Evolutionary conservation across 2,888 invertebrate species (phyloP), one percentile per base, ranked within the genome.

Genomic region (Pseudococcus viburni): DNA sequence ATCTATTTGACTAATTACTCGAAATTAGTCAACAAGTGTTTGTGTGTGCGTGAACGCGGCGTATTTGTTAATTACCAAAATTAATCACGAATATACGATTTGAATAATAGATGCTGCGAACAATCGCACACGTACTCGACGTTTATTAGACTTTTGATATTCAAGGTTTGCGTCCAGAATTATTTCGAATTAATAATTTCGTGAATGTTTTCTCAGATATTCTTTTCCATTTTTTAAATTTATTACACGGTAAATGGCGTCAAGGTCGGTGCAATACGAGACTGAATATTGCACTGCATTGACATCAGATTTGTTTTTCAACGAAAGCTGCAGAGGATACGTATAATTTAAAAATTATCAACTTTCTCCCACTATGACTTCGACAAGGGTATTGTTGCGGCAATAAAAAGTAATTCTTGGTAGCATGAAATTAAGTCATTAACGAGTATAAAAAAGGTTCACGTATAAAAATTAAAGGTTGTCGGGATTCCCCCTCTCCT

Each of bases 1-100:
- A 83, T 83, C 22, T 83, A 19, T 46, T 83, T 46, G 80, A 83
- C 80, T 83, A 83, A 83, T 83, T 46, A 83, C 80, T 83, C 80
- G 80, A 83, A 46, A 73, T 33, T 17, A 73, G 73, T 73, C 33
- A 73, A 33, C 39, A 6, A 33, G 26, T 26, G 68, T 26, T 26
- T 26, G 73, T 73, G 73, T 73, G 68, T 68, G 68, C 68, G 68
- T 68, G 77, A 42, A 39, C n/a, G 19, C 9, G 39, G 39, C 17
- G 39, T 77, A 77, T n/a, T 68, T 17, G 46, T 46, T 42, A 83
- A 83, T 83, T 83, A 83, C 42, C 39, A n/a, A 33, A 83, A 83
- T 83, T 83, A 83, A 83, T 83, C 80, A 83, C 80, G 42, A 83
- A 83, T 46, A 33, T 73, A 73, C 80, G n/a, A 19, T 83, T 19